Evolutionary conservation across 2,797 vertebrate genomes (phyloP), one percentile per base, ranked within the genome.

Genomic region (Octomys mimax): DNA sequence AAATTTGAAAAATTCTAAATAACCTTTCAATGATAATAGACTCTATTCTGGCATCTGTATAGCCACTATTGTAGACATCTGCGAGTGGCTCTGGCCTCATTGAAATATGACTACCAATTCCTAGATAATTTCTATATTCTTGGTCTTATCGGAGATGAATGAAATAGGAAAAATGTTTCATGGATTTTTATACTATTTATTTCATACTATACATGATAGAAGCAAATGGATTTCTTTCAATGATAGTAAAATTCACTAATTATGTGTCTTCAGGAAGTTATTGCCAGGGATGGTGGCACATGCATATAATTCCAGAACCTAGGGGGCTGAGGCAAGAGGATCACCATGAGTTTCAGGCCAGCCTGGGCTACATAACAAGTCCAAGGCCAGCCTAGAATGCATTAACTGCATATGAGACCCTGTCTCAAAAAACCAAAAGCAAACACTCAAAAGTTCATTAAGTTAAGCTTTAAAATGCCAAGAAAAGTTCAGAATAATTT

Each of bases 151-250:
- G 91, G 89, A 81, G 42, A 68, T 78, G 42, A 81, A 7, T 88
- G 31, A 52, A 81, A 70, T 57, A 86, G 46, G 9, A 82, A 77
- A 77, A 70, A 94, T 84, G 1, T 75, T 92, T 61, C 87, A 54
- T 62, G 95, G 12, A 92, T 79, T 95, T 91, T 95, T 39, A 39
- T 84, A 39, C 7, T 36, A n/a, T 61, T 18, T 68, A 39, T 88
- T 94, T 93, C 83, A 75, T 91, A 93, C 3, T 92, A 73, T 52
- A 90, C n/a, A 85, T 49, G 80, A 93, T 77, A 87, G 52, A 62
- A 88, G 28, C 10, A 96, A 66, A 75, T 95, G 36, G 31, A 2
- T 26, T 85, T 75, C n/a, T 94, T 90, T 39, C n/a, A 62, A 12
- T 54, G 75, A 12, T 24, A 95, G 33, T 24, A 91, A 68, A 93